Conservation (phyloP, 2,113 vertebrate genomes). For the Takifugu flavidus region DNA sequence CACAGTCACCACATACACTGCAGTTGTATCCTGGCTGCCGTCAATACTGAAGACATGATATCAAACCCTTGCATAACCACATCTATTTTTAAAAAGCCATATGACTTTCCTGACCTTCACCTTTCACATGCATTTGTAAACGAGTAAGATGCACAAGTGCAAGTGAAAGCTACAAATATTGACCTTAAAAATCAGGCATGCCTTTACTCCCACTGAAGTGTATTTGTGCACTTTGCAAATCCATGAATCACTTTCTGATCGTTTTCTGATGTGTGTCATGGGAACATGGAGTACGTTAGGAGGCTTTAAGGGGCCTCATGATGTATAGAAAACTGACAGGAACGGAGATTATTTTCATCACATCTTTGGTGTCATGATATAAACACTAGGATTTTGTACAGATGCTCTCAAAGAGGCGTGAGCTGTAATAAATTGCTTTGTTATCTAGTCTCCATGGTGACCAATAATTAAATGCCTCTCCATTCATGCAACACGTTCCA, state of each 20-base stretch:
- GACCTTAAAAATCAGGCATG: slow-evolving; percentile 4
- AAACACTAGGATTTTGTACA: slow-evolving; percentile 3
- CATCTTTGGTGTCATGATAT: slow-evolving; percentile 26
- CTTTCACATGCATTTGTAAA: slow-evolving; percentile 8
- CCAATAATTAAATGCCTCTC: slow-evolving; percentile 38
- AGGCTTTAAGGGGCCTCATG: slow-evolving; percentile 45
- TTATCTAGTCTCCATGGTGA: slow-evolving; percentile 43
- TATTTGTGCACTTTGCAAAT: neutral
- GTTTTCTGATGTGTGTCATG: slow-evolving; percentile 41
- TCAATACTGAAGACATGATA: neutral
- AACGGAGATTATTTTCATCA: slow-evolving; percentile 2
- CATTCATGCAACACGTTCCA: slow-evolving; percentile 11
- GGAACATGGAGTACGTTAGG: slow-evolving; percentile 24
- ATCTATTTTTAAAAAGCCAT: slow-evolving; percentile 19
- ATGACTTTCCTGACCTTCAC: slow-evolving; percentile 1
- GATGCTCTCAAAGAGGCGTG: neutral
- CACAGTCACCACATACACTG: neutral
- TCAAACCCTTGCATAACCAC: slow-evolving; percentile 35
- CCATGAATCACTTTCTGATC: slow-evolving; percentile 41
- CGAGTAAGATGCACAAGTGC: neutral
- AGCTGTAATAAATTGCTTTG: slow-evolving; percentile 24
- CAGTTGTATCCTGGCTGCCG: neutral
- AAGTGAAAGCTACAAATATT: neutral
- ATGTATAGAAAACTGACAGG: slow-evolving; percentile 18
- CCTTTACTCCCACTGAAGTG: slow-evolving; percentile 9